Percentiles rank a stretch among this genome's conserved stretches.
These are phyloP conservation scores for Eulemur coronatus DNA, from an alignment of 2,797 vertebrate species.

Conservation along the genomic window DNA sequence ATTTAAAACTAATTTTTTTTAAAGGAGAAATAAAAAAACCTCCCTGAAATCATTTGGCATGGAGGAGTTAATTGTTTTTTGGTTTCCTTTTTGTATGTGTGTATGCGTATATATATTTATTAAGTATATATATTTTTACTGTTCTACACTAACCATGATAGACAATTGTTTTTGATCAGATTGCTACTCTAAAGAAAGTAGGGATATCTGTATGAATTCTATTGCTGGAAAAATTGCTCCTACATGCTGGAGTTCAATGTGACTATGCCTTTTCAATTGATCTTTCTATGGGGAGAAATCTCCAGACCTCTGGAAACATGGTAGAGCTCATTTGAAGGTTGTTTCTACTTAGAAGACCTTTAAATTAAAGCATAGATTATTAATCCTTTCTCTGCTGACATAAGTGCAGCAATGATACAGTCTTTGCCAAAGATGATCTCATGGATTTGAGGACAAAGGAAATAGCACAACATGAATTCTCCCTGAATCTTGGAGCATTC, in stretches of 20 bases:
- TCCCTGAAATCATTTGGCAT: background rate
- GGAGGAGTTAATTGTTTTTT: background rate
- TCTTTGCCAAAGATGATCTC: slow-evolving; percentile 78
- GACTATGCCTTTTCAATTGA: background rate
- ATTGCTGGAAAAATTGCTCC: background rate
- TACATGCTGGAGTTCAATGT: background rate
- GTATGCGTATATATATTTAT: background rate
- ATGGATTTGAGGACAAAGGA: slow-evolving; percentile 65
- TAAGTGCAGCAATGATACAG: slow-evolving; percentile 59
- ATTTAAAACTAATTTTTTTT: background rate
- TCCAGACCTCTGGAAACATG: slow-evolving; percentile 36
- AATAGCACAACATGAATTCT: slow-evolving; percentile 51
- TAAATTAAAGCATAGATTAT: slow-evolving; percentile 65
- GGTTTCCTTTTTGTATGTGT: background rate
- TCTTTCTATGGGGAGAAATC: slow-evolving; percentile 4
- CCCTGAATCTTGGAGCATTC: background rate
- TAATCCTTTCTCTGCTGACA: slow-evolving; percentile 67
- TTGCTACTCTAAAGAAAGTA: background rate
- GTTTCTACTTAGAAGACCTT: slow-evolving; percentile 51
- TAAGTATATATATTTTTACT: slow-evolving; percentile 29
- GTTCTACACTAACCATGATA: background rate
- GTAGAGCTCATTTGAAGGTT: slow-evolving; percentile 50
- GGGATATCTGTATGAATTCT: background rate
- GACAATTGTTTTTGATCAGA: background rate
- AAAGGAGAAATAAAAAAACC: background rate